Conservation (phyloP, 2,888 invertebrate genomes). For the Drosophila birchii region DNA sequence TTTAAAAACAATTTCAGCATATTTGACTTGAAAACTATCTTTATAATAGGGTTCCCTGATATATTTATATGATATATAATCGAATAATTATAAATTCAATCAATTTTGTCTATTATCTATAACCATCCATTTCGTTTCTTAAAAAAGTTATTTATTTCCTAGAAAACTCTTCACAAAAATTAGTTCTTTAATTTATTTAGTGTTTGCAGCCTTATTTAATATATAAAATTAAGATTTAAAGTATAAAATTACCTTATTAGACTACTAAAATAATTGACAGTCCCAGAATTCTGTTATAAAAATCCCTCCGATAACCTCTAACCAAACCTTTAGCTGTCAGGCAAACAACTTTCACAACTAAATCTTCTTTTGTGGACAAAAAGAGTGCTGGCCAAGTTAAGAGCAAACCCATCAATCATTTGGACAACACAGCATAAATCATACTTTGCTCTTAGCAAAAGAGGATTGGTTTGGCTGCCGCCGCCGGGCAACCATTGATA, state of each 20-base stretch:
- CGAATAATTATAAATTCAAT: background rate
- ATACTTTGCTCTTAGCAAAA: too few species aligned
- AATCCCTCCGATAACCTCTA: background rate
- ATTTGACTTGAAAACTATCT: too few species aligned
- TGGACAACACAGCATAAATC: conserved; percentile 81
- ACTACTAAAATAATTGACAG: background rate
- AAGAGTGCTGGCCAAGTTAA: conserved; percentile 35
- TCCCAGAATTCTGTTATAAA: background rate
- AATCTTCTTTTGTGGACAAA: conserved; percentile 43
- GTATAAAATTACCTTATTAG: fast-evolving
- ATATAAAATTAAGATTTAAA: background rate
- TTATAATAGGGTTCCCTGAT: background rate
- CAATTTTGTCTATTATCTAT: background rate
- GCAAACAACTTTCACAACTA: conserved; percentile 42
- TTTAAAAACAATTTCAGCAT: background rate
- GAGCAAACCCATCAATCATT: conserved; percentile 79
- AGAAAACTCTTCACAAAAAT: background rate
- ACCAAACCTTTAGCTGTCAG: conserved; percentile 42
- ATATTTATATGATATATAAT: background rate
- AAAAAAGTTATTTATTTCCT: background rate
- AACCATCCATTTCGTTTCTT: background rate
- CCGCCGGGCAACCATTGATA: conserved; percentile 48
- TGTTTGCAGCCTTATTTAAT: background rate
- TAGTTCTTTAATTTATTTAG: fast-evolving
- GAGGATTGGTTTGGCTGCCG: conserved; percentile 12